Evolutionary conservation across 2,888 invertebrate genomes (phyloP), one percentile per base, ranked within the genome.

Genomic region (Cephus pygmeus): DNA sequence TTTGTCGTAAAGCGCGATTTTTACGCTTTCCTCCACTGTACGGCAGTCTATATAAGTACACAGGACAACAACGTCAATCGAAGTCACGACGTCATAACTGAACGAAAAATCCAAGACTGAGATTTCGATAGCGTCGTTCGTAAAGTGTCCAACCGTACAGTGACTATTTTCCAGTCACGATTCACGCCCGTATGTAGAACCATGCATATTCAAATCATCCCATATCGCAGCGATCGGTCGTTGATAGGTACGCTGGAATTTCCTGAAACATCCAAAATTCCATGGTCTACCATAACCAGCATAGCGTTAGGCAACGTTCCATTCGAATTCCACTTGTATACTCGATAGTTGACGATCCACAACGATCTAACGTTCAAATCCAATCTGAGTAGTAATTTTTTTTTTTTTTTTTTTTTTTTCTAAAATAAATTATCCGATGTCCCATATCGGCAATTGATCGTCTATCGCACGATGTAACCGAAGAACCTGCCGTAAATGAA

Each of bases 1-100:
- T 71, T 71, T 71, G 71, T 71, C 71, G 71, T 71, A 71, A 71
- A 71, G 71, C 31, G 71, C 34, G 12, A 71, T 71, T 71, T 31
- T 23, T 71, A 31, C 33, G 31, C 71, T 31, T 23, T 71, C 9
- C 33, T 71, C 71, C 71, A 4, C 12, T 6, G 12, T 12, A 31
- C 12, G 0, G 33, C 71, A 31, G 3, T 9, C 56, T 23, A 15
- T 4, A 40, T 40, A 23, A 40, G 40, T 40, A 40, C 40, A 4
- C 4, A 2, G 40, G 15, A 35, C 12, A 12, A 35, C 12, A 12
- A 0, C 35, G 35, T 0, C 56, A 23, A 9, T 1, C 9, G 23
- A 23, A 6, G 56, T 23, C 4, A 23, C 23, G 6, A 9, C 6
- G 9, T 23, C 23, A 9, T 23, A 56, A 23, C 23, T 56, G 0